These are phyloP conservation scores for Perodicticus potto DNA, from an alignment of 2,797 vertebrate species.

Conservation along the genomic window DNA sequence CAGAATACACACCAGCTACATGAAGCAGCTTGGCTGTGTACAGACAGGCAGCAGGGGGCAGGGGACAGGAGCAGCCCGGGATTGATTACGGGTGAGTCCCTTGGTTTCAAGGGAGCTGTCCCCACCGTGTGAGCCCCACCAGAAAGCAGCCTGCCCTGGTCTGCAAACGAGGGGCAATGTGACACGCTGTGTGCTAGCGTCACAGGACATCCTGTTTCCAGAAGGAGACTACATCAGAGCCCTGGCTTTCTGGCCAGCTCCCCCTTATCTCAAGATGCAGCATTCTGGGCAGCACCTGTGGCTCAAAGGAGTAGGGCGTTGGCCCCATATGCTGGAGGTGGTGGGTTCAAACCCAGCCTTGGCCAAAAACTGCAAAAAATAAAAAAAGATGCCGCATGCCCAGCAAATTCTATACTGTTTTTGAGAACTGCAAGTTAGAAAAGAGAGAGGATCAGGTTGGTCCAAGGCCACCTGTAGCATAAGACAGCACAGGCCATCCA, in stretches of 20 bases:
- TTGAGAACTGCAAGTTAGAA: not conserved
- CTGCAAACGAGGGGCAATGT: not conserved
- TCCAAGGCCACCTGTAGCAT: not conserved
- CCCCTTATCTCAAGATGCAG: not conserved
- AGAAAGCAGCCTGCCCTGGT: too few species aligned
- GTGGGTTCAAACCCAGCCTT: too few species aligned
- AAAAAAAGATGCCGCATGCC: not conserved
- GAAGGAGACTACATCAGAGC: not conserved
- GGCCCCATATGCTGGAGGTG: too few species aligned
- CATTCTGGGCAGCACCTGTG: too few species aligned
- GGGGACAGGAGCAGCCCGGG: not conserved
- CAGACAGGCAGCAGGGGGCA: too few species aligned
- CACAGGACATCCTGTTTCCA: too few species aligned
- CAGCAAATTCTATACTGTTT: not conserved
- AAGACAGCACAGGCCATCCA: fast-evolving
- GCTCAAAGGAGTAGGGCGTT: too few species aligned
- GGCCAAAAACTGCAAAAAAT: too few species aligned
- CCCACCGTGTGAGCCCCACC: too few species aligned
- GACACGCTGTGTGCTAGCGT: not conserved
- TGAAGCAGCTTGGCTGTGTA: fast-evolving
- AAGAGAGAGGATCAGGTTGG: not conserved
- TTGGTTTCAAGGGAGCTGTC: not conserved
- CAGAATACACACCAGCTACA: not conserved
- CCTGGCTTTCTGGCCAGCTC: not conserved
- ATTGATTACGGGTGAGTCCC: not conserved